A percentile compares a stretch with the other conserved stretches of the same genome.
phyloP scores from a whole-genome alignment of 2,888 invertebrate species.

The Zhengitettix transpicula region DNA sequence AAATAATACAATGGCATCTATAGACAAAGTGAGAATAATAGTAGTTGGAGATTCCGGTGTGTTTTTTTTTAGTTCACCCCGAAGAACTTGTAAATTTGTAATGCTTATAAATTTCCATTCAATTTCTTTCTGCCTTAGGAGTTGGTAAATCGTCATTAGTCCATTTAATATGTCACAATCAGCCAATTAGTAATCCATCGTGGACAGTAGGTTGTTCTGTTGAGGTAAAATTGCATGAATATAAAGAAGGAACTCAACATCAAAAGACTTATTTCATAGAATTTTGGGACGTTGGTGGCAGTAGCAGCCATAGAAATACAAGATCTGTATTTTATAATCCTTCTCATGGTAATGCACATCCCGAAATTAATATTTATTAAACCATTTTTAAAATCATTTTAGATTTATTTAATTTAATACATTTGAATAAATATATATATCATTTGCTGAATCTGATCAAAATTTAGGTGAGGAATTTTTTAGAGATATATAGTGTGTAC shows the following conservation, averaged over 20 bases:
- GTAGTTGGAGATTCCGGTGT: conserved; percentile 83
- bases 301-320: conserved; percentile 82
- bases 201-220: conserved; percentile 96
- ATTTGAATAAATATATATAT: neutral
- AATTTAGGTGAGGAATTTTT: neutral
- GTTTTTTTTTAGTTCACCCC: conserved; percentile 10
- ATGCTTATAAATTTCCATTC: conserved; percentile 1
- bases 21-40: conserved; percentile 80
- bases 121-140: conserved; percentile 35
- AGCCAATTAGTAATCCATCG: conserved; percentile 68
- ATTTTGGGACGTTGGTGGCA: conserved; percentile 95
- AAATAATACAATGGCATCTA: conserved; percentile 48
- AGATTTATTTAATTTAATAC: neutral
- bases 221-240: conserved; percentile 89
- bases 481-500: no score
- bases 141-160: conserved; percentile 95
- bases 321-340: conserved; percentile 86
- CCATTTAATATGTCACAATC: conserved; percentile 76
- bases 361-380: no score
- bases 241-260: conserved; percentile 80
- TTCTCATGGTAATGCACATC: conserved; percentile 52
- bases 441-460: neutral
- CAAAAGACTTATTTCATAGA: conserved; percentile 88
- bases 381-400: neutral
- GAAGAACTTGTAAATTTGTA: neutral